A percentile compares a stretch with the other conserved stretches of the same genome.
Conservation (phyloP, 1,140 invertebrate species). For the Ceratina japonica region DNA sequence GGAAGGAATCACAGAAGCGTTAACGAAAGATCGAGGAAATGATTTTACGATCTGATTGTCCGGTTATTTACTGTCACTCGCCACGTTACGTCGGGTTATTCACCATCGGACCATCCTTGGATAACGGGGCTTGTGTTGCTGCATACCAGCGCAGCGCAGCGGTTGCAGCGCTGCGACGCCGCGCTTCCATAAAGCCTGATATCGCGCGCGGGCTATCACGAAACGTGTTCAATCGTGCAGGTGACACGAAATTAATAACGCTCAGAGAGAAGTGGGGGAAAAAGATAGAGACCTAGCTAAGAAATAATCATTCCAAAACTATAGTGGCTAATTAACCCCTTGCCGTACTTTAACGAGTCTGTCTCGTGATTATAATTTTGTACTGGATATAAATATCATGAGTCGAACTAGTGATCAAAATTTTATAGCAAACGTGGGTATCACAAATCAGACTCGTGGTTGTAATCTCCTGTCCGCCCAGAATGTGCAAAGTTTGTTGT, state of each 20-base stretch:
- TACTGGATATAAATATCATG: too few relatives aligned
- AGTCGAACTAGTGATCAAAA: too few relatives aligned
- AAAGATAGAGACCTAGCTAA: slow-evolving; percentile 8
- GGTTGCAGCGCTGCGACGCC: slow-evolving; percentile 40
- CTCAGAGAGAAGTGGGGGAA: not conserved
- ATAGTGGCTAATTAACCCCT: too few relatives aligned
- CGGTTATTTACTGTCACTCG: slow-evolving; percentile 65
- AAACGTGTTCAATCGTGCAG: slow-evolving; percentile 15
- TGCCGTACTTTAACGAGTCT: too few relatives aligned
- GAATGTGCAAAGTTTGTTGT: too few relatives aligned
- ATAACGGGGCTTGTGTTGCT: slow-evolving; percentile 67
- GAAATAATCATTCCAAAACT: too few relatives aligned
- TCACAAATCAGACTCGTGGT: too few relatives aligned
- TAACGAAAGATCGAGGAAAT: slow-evolving; percentile 51
- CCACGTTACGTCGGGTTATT: slow-evolving; percentile 70
- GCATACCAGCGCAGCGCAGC: slow-evolving; percentile 56
- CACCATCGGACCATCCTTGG: slow-evolving; percentile 62
- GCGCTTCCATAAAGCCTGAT: slow-evolving; percentile 31
- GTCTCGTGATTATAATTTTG: too few relatives aligned
- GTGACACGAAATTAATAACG: too few relatives aligned
- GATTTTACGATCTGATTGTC: slow-evolving; percentile 59
- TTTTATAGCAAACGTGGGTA: too few relatives aligned
- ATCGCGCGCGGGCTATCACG: slow-evolving; percentile 61
- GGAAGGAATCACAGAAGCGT: slow-evolving; percentile 42
- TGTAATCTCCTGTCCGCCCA: too few relatives aligned